phyloP scores from a whole-genome alignment of 2,113 vertebrate species.

The Rattus rattus region DNA sequence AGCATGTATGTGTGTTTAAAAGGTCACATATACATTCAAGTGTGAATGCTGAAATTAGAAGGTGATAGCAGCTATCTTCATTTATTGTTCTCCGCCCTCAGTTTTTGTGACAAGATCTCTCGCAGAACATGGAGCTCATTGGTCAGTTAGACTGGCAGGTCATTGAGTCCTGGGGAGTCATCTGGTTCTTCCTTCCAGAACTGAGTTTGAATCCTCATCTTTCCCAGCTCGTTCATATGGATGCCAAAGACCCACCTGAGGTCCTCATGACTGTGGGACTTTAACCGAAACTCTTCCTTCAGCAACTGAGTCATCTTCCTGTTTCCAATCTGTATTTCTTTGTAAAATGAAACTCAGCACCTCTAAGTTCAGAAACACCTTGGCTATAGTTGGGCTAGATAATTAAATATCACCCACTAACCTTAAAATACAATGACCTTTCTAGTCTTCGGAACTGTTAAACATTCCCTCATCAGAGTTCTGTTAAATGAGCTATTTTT shows the following conservation, averaged over 20 bases:
- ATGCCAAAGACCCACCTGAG: neutral
- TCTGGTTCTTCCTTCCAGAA: neutral
- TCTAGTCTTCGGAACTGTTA: neutral
- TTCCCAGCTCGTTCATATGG: neutral
- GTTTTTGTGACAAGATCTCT: neutral
- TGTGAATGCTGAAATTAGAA: neutral
- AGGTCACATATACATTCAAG: neutral
- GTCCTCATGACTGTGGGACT: neutral
- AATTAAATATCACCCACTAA: slow-evolving; percentile 30
- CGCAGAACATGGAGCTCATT: neutral
- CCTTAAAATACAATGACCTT: slow-evolving; percentile 38
- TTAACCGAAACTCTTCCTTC: neutral
- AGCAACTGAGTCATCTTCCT: neutral
- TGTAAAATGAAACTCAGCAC: neutral
- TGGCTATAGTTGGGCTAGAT: neutral
- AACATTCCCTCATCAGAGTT: neutral
- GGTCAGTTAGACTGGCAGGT: no score
- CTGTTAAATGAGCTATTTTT: neutral
- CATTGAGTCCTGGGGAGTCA: neutral
- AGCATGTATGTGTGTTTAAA: neutral
- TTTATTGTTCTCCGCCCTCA: neutral
- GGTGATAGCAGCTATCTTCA: neutral
- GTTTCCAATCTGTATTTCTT: neutral
- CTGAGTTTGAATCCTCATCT: neutral
- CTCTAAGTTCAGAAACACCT: neutral